Conservation (phyloP, 2,888 invertebrate genomes). For the Sinohyriopsis cumingii region DNA sequence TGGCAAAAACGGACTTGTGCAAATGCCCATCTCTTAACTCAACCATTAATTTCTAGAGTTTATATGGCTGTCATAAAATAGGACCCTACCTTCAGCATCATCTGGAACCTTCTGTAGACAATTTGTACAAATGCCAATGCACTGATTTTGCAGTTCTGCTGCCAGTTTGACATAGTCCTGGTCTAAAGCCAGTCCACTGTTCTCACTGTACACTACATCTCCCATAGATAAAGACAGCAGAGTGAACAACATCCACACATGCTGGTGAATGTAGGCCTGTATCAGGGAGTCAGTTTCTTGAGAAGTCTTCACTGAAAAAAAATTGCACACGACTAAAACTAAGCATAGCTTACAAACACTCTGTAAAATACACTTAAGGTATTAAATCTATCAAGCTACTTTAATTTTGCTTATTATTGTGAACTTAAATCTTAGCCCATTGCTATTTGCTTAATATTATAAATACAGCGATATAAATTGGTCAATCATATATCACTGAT, state of each 20-base stretch:
- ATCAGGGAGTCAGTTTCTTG: conserved; percentile 63
- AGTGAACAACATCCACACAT: conserved; percentile 68
- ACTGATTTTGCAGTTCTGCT: conserved; percentile 61
- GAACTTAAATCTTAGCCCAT: too few relatives aligned
- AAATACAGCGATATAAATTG: too few relatives aligned
- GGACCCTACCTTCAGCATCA: conserved; percentile 54
- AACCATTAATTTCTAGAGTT: too few relatives aligned
- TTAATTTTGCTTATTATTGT: too few relatives aligned
- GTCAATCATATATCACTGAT: too few relatives aligned
- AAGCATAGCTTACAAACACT: neutral
- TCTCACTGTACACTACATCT: conserved; percentile 52
- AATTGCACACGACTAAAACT: neutral
- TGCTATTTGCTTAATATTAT: too few relatives aligned
- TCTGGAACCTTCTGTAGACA: conserved; percentile 61
- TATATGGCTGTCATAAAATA: too few relatives aligned
- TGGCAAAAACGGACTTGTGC: too few relatives aligned
- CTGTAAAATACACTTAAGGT: neutral
- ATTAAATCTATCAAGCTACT: neutral
- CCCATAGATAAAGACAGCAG: conserved; percentile 65
- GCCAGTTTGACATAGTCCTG: conserved; percentile 62
- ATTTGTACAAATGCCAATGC: conserved; percentile 58
- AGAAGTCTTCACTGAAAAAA: conserved; percentile 57
- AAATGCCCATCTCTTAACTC: too few relatives aligned
- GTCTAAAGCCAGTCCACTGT: conserved; percentile 37
- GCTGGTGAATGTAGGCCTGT: conserved; percentile 69